Evolutionary conservation across 2,113 vertebrate species (phyloP), one percentile per base, ranked within the genome.

Genomic region (Pygoscelis antarcticus): DNA sequence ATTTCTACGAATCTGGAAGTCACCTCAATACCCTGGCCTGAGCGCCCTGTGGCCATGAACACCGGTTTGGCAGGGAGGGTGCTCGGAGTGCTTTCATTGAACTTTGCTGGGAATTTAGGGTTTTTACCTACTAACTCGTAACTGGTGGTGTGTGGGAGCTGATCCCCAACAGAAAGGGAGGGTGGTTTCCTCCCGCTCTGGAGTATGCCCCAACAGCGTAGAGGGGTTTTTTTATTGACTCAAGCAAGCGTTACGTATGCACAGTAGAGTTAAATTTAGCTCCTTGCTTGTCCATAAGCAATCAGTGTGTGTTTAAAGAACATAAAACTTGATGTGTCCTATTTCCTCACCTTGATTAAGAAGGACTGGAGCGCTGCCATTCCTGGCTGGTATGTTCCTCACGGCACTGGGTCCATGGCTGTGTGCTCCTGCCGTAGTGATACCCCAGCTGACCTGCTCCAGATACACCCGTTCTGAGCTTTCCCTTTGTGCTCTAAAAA

Each of bases 41-140:
- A 4, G 57, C 4, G 0, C 4, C 18, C 34, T 3, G 0, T 5
- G 54, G 25, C 57, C 3, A 0, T 1, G 13, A 40, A 2, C 9
- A 4, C 6, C 0, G 1, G 5, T 38, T 52, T 22, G 42, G 20
- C 51, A 17, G 40, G 44, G 57, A 69, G 49, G 26, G 19, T 32
- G 27, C 80, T 46, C 1, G 0, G 26, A 6, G 34, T 6, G 34
- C 3, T 58, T 36, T 18, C 6, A 1, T 3, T 26, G 82, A 13
- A 1, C 27, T n/a, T n/a, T 0, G 0, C 13, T n/a, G 83, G 68
- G 62, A 30, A 11, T 42, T 55, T 30, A 5, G 34, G 64, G 15
- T 0, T 6, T 29, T 75, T 36, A 25, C 19, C 30, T 30, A 9
- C 36, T n/a, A 6, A 9, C 30, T 20, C 0, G 18, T 14, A 60